These are phyloP conservation scores for Drosophila burlai DNA, from an alignment of 1,140 invertebrate genomes.

Conservation along the genomic window DNA sequence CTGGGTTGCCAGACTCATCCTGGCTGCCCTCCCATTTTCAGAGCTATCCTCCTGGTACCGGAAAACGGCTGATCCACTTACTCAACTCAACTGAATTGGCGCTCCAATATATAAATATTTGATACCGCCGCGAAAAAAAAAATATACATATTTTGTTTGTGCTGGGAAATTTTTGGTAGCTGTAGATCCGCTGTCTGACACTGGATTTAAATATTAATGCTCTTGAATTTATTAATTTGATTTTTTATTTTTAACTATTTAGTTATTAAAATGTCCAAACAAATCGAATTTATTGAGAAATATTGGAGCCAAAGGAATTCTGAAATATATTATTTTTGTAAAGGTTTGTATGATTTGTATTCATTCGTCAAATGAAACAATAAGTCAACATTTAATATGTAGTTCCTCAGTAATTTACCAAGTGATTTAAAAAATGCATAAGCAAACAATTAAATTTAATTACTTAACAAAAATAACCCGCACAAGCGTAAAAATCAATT, in stretches of 20 bases:
- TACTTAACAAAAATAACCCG: not conserved
- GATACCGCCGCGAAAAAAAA: conserved; percentile 24
- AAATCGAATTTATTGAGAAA: not conserved
- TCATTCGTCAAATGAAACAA: not conserved
- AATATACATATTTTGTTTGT: conserved; percentile 4
- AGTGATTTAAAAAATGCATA: conserved; percentile 3
- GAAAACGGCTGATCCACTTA: conserved; percentile 29
- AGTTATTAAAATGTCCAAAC: conserved; percentile 18
- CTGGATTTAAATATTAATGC: conserved; percentile 54
- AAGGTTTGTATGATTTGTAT: not conserved
- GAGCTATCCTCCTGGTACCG: not conserved
- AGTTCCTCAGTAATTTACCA: not conserved
- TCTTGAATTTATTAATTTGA: conserved; percentile 58
- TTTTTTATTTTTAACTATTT: conserved; percentile 1
- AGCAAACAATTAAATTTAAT: conserved; percentile 3
- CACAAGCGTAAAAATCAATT: conserved; percentile 51
- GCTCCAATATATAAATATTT: conserved; percentile 76
- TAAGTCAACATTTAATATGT: not conserved
- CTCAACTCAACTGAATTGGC: conserved; percentile 52
- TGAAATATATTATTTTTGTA: no score
- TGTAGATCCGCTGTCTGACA: conserved; percentile 6
- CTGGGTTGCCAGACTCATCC: conserved; percentile 40
- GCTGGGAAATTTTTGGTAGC: conserved; percentile 10
- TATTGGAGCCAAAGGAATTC: no score
- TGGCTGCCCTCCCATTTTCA: conserved; percentile 1